phyloP scores from a whole-genome alignment of 2,113 vertebrate genomes.

The Falco punctatus region DNA sequence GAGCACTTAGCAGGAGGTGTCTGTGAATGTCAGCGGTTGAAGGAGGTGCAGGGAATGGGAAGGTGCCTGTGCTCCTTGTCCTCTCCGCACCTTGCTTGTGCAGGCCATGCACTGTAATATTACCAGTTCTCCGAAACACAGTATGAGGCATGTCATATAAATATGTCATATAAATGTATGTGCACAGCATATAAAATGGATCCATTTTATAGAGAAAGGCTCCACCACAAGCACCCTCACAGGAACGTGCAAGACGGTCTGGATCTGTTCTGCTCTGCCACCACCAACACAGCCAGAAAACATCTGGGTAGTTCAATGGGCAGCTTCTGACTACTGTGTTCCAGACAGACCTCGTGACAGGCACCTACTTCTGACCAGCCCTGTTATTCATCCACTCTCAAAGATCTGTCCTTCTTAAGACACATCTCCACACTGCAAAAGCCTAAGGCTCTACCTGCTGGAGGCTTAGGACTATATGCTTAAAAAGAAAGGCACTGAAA shows the following conservation, averaged over 20 bases:
- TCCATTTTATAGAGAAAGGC: background rate
- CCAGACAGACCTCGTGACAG: background rate
- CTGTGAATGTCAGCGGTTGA: rapidly evolving
- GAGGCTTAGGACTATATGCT: background rate
- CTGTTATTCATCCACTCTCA: background rate
- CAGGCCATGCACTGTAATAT: background rate
- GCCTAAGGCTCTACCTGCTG: background rate
- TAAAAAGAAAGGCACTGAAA: background rate
- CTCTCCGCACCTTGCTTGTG: background rate
- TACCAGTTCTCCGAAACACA: background rate
- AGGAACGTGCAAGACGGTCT: rapidly evolving
- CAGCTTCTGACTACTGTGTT: background rate
- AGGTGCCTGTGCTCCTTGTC: background rate
- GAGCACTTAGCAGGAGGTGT: background rate
- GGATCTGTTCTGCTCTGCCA: background rate
- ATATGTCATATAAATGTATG: too few relatives aligned
- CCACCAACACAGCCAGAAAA: background rate
- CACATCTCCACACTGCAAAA: background rate
- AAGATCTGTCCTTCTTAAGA: background rate
- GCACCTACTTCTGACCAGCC: background rate
- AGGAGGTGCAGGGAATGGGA: background rate
- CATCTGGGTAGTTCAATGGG: background rate
- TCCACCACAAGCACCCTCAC: background rate
- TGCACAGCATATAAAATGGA: background rate
- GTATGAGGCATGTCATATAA: background rate